Evolutionary conservation across 2,888 invertebrate species (phyloP).

Genomic region (Trachelus stipa): DNA sequence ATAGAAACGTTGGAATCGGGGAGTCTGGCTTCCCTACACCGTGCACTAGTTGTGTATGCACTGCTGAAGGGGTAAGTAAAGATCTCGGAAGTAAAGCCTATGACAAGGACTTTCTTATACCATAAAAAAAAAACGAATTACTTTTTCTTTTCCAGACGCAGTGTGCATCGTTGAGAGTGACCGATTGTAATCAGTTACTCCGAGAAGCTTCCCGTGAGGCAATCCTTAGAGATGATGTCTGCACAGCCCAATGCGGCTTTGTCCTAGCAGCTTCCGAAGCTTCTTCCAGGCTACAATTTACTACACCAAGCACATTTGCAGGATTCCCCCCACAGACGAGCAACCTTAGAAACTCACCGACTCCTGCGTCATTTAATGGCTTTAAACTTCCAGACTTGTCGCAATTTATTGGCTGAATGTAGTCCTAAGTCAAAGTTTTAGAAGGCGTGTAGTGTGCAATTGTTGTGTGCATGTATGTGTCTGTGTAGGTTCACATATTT

Average conservation of each 20-base stretch:
- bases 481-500: not conserved
- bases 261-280: conserved; percentile 67
- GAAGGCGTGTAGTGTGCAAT: not conserved
- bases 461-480: not conserved
- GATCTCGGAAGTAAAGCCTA: not conserved
- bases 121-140: not conserved
- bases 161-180: conserved; percentile 88
- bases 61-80: conserved; percentile 82
- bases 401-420: conserved; percentile 74
- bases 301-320: conserved; percentile 46
- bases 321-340: conserved; percentile 46
- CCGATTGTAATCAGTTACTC: conserved; percentile 85
- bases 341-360: conserved; percentile 44
- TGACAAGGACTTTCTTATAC: not conserved
- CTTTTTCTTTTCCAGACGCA: conserved; percentile 75
- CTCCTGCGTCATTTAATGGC: conserved; percentile 68
- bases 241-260: conserved; percentile 90
- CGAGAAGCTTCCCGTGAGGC: conserved; percentile 87
- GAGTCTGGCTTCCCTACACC: conserved; percentile 90
- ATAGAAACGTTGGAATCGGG: conserved; percentile 81
- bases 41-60: conserved; percentile 90
- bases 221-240: conserved; percentile 86
- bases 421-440: not conserved
- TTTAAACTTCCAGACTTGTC: conserved; percentile 85
- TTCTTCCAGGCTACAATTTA: conserved; percentile 50